Evolutionary conservation across 2,888 invertebrate species (phyloP).

Genomic region (Caenorhabditis imperialis): DNA sequence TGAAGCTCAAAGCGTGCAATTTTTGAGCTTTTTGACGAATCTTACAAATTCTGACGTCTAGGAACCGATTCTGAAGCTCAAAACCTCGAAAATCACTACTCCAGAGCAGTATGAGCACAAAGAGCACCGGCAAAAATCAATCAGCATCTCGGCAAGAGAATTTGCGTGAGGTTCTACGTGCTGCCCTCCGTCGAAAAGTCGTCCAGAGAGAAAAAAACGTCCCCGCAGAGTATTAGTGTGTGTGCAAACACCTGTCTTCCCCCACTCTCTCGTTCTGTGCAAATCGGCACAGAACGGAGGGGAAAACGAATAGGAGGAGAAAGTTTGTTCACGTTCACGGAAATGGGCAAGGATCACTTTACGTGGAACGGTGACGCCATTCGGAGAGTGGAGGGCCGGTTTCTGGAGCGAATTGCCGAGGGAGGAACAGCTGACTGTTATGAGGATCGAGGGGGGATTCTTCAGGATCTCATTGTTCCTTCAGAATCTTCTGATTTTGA

Average conservation of each 20-base stretch:
- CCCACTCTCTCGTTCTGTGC: neutral
- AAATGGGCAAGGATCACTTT: neutral
- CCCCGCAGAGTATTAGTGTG: neutral
- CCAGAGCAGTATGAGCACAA: too few species aligned
- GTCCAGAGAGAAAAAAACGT: neutral
- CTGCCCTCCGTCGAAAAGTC: neutral
- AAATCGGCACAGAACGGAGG: slow-evolving; percentile 14
- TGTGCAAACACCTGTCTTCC: neutral
- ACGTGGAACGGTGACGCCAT: neutral
- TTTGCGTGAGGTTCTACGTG: neutral
- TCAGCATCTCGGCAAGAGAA: neutral
- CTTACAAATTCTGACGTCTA: too few species aligned
- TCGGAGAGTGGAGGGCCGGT: neutral
- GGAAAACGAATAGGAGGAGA: slow-evolving; percentile 11
- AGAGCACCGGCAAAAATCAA: too few species aligned
- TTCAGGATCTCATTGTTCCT: too few species aligned
- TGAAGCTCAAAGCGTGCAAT: too few species aligned
- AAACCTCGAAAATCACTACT: too few species aligned
- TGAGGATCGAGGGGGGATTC: too few species aligned
- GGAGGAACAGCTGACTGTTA: too few species aligned
- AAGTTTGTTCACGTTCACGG: slow-evolving; percentile 2
- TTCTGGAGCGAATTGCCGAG: too few species aligned
- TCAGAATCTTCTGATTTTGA: too few species aligned
- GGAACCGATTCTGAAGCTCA: too few species aligned
- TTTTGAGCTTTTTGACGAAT: too few species aligned